Conservation (phyloP, 2,797 vertebrate species). For the Galago senegalensis region DNA sequence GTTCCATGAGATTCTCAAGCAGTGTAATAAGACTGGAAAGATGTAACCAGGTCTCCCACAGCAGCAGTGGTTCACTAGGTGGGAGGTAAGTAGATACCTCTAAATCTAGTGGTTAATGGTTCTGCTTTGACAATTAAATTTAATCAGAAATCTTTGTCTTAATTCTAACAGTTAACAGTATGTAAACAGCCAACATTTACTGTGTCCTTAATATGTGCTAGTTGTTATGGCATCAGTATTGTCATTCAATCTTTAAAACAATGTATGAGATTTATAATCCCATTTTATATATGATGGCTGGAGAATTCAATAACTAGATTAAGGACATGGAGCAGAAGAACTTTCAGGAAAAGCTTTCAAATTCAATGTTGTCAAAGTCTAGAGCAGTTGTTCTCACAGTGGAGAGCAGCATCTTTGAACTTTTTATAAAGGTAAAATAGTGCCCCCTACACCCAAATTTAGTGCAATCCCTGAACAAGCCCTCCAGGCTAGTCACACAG, state of each 20-base stretch:
- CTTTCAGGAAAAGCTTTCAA: neutral
- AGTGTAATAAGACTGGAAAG: neutral
- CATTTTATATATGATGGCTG: neutral
- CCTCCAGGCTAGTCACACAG: neutral
- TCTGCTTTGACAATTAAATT: slow-evolving; percentile 1
- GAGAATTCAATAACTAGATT: neutral
- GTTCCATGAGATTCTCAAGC: neutral
- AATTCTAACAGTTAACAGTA: slow-evolving; percentile 3
- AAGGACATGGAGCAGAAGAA: neutral
- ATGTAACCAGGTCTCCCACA: neutral
- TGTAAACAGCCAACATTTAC: neutral
- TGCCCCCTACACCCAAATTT: neutral
- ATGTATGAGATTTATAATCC: neutral
- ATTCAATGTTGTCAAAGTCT: neutral
- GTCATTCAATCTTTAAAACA: neutral
- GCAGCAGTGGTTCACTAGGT: neutral
- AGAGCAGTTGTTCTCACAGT: neutral
- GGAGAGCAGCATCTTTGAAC: neutral
- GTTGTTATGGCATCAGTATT: neutral
- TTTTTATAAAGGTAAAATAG: neutral
- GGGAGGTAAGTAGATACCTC: neutral
- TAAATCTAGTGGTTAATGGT: slow-evolving; percentile 13
- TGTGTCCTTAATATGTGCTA: neutral
- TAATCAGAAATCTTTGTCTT: slow-evolving; percentile 19
- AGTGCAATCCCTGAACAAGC: neutral